Conservation (phyloP, 2,113 vertebrate species). For the Oreochromis spilurus region DNA sequence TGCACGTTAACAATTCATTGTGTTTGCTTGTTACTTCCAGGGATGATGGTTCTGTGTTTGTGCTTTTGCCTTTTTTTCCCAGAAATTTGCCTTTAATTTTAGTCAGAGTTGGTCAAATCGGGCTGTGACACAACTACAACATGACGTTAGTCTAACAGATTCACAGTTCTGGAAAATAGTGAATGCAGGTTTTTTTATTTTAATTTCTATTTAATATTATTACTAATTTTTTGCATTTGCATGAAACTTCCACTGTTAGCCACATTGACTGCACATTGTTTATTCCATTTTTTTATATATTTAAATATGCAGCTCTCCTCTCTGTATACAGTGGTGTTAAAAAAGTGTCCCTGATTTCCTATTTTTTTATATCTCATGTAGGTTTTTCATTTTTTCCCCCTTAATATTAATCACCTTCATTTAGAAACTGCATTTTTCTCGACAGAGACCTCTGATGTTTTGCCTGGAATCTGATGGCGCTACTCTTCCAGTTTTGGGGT, state of each 20-base stretch:
- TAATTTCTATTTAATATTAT: neutral
- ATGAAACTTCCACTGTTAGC: slow-evolving; percentile 24
- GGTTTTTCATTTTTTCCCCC: neutral
- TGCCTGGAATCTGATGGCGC: neutral
- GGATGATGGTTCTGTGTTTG: slow-evolving; percentile 19
- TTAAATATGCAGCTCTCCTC: neutral
- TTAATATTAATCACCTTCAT: neutral
- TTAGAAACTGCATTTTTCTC: neutral
- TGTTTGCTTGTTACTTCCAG: slow-evolving; percentile 18
- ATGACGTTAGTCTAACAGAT: neutral
- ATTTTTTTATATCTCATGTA: neutral
- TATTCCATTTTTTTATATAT: neutral
- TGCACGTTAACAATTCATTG: slow-evolving; percentile 23
- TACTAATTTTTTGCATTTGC: neutral
- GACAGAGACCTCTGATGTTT: neutral
- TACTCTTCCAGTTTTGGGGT: neutral
- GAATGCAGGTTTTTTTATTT: neutral
- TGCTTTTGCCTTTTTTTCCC: neutral
- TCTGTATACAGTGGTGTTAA: neutral
- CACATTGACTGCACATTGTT: neutral
- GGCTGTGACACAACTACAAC: neutral
- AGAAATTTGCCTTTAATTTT: slow-evolving; percentile 9
- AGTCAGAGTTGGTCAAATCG: neutral
- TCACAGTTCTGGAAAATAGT: neutral
- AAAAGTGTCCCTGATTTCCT: neutral